Conservation (phyloP, 2,113 vertebrate genomes). For the Chaenogobius annularis region DNA sequence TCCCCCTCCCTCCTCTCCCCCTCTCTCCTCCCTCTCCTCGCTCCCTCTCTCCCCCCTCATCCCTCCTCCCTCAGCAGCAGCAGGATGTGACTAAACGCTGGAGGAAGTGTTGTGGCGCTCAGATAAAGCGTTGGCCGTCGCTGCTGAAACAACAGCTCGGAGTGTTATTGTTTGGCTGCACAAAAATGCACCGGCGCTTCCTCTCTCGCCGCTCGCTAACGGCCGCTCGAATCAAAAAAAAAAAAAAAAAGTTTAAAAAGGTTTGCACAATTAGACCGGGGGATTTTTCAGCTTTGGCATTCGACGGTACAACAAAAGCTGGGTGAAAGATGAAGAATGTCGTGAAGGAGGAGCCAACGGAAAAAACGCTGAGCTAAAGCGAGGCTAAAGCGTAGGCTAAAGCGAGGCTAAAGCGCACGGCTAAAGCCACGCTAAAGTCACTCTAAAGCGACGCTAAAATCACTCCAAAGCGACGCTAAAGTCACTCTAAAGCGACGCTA, state of each 20-base stretch:
- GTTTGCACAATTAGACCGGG: constrained; percentile 28
- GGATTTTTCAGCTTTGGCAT: constrained; percentile 27
- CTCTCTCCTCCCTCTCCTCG: no score
- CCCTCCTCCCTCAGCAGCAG: not conserved
- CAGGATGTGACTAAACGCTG: constrained; percentile 76
- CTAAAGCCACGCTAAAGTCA: not conserved
- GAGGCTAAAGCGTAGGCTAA: constrained; percentile 12
- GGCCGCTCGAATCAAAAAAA: constrained; percentile 29
- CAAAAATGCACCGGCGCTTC: constrained; percentile 73
- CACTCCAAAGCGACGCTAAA: no score
- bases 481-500: no score
- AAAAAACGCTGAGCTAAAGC: constrained; percentile 21
- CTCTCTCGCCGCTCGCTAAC: constrained; percentile 33
- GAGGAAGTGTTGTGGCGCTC: constrained; percentile 84
- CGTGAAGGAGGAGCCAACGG: constrained; percentile 39
- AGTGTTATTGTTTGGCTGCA: constrained; percentile 77
- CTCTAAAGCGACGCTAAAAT: no score
- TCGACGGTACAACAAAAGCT: constrained; percentile 49
- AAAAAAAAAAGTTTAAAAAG: constrained; percentile 47
- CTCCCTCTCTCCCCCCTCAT: no score
- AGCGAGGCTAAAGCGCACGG: not conserved
- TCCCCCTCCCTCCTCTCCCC: no score
- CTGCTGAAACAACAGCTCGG: constrained; percentile 81
- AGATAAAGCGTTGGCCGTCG: constrained; percentile 83
- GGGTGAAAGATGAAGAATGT: constrained; percentile 50